Conservation (phyloP, 2,888 invertebrate genomes). For the Mermis nigrescens region DNA sequence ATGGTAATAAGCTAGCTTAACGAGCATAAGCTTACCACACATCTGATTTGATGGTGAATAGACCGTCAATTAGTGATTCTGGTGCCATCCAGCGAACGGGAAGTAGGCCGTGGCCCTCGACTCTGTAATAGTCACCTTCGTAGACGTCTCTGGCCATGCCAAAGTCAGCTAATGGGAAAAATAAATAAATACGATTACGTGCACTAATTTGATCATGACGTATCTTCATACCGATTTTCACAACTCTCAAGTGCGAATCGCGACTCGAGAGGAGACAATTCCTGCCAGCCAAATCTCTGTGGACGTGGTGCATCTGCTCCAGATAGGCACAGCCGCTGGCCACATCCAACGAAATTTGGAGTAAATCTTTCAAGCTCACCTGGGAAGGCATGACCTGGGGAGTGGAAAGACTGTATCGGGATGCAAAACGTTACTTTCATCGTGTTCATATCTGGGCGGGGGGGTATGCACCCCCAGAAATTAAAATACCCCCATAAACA, state of each 20-base stretch:
- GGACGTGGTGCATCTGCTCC: constrained; percentile 90
- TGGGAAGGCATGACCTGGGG: constrained; percentile 18
- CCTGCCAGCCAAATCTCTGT: constrained; percentile 73
- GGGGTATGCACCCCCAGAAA: no score
- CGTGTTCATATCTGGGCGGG: no score
- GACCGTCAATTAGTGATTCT: constrained; percentile 80
- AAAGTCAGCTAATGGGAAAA: constrained; percentile 47
- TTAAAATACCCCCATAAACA: no score
- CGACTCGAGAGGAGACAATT: constrained; percentile 61
- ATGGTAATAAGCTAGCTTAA: not conserved
- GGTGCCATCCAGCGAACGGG: constrained; percentile 98
- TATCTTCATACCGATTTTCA: constrained; percentile 55
- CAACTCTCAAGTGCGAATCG: constrained; percentile 43
- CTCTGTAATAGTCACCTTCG: constrained; percentile 87
- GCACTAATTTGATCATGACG: not conserved
- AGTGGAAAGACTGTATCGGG: no score
- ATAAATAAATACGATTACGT: not conserved
- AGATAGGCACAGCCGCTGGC: constrained; percentile 82
- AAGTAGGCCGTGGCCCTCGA: constrained; percentile 66
- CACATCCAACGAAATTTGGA: constrained; percentile 84
- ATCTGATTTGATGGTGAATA: constrained; percentile 87
- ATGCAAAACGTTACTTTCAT: no score
- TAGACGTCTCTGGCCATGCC: constrained; percentile 89
- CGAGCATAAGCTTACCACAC: constrained; percentile 48
- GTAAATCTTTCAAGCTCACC: constrained; percentile 58